Base-by-base conservation (phyloP, 2,888 invertebrate species). In the Dioctria linearis region DNA sequence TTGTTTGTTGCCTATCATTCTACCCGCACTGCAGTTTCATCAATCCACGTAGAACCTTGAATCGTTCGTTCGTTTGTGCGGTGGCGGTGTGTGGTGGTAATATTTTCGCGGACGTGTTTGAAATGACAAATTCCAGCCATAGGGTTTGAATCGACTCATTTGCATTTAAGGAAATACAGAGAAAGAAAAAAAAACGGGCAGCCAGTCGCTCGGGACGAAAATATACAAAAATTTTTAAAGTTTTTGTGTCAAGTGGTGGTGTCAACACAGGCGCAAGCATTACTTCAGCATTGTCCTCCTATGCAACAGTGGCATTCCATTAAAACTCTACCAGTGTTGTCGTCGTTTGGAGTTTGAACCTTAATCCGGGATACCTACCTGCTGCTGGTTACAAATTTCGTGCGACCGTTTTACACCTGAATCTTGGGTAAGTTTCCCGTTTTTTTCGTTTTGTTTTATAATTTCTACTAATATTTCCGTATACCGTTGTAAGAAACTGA, bases 401-500 rank as follows among this genome's bases (percentile, higher is more conserved):
- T 25, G 25, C 25, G 67, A 13, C 43, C 25, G 42, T 67, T 46
- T 13, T 69, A 39, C 69, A 39, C 37, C 51, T 51, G 69, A 69
- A 51, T 69, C 69, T 69, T 69, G 69, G 49, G 69, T 69, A 69
- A 69, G 69, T 69, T n/a, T 9, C 25, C 25, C 25, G 25, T 25
- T 25, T 25, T 25, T 25, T 0, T 25, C n/a, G n/a, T n/a, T n/a
- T n/a, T n/a, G n/a, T 25, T 25, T 25, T 25, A 25, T 25, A 25
- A 25, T 43, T 39, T 11, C 4, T 2, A n/a, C 11, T 2, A 54
- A 54, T 51, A 51, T 54, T 69, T 69, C 51, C 49, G 49, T 13
- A 11, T 54, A 25, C 25, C 25, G 49, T 51, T 39, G 51, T 51
- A 25, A 39, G 37, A 49, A 69, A 69, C 51, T 11, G 25, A 46